Percentiles rank a stretch among this genome's conserved stretches.
These are phyloP conservation scores for Crossaster papposus DNA, from an alignment of 53 echinoderm and acorn worm genomes.

Conservation along the genomic window DNA sequence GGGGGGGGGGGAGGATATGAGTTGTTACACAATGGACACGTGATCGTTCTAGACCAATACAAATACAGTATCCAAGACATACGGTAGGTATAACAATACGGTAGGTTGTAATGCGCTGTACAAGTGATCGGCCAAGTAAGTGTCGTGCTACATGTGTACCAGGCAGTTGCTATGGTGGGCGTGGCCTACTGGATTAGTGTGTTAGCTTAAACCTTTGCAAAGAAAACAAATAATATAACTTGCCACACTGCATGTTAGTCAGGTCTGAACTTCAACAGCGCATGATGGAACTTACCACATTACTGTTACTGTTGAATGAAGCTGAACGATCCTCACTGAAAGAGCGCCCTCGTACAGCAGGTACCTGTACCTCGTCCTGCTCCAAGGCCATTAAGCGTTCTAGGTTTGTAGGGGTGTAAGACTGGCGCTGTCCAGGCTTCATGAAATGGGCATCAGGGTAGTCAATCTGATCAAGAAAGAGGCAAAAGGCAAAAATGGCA, in stretches of 20 bases:
- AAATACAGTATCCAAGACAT: too few species aligned
- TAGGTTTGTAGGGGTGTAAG: slow-evolving; percentile 91
- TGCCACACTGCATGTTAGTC: background rate
- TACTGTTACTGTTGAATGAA: slow-evolving; percentile 60
- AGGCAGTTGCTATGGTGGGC: too few species aligned
- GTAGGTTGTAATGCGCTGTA: too few species aligned
- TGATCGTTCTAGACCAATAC: too few species aligned
- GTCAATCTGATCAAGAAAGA: slow-evolving; percentile 78
- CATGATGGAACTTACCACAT: slow-evolving; percentile 56
- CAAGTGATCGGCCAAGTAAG: too few species aligned
- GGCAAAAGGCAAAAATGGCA: background rate
- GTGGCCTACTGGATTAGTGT: too few species aligned
- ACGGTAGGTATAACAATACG: too few species aligned
- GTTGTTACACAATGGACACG: too few species aligned
- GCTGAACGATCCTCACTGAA: slow-evolving; percentile 85
- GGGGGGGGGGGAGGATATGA: too few species aligned
- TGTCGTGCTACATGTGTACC: too few species aligned
- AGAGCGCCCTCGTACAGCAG: slow-evolving; percentile 80
- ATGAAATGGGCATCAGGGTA: slow-evolving; percentile 97
- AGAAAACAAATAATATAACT: background rate
- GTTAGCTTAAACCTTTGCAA: too few species aligned
- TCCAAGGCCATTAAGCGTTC: slow-evolving; percentile 95
- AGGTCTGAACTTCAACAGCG: background rate
- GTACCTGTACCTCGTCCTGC: slow-evolving; percentile 91
- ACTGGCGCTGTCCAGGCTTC: slow-evolving; percentile 93